Conservation (phyloP, 35 echinoderm and acorn worm genomes). For the Holothuria glaberrima region DNA sequence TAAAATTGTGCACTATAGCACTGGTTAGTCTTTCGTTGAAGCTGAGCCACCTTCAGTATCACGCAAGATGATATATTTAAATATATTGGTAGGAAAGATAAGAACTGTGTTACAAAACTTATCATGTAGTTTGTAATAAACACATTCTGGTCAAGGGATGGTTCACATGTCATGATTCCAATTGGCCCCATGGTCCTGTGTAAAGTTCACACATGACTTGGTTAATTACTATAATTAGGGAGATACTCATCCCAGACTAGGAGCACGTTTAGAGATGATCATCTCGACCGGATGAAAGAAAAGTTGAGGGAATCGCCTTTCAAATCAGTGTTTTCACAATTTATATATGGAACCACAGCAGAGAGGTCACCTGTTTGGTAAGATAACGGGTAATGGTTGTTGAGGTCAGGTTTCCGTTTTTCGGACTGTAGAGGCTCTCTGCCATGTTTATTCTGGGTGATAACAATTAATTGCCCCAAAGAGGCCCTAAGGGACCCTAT, state of each 20-base stretch:
- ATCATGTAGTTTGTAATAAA: too few species aligned
- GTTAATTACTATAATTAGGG: conserved; percentile 8
- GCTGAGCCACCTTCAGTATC: too few species aligned
- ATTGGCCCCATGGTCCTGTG: too few species aligned
- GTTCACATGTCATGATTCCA: too few species aligned
- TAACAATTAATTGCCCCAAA: conserved; percentile 25
- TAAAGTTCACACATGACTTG: conserved; percentile 17
- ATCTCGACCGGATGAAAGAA: not conserved
- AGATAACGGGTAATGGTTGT: not conserved
- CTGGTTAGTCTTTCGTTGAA: too few species aligned
- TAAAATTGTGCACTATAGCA: too few species aligned
- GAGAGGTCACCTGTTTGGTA: not conserved
- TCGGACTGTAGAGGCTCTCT: not conserved
- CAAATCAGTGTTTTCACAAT: conserved; percentile 20
- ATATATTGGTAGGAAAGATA: too few species aligned
- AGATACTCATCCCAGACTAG: not conserved
- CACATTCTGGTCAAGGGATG: too few species aligned
- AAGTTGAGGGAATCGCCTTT: conserved; percentile 11
- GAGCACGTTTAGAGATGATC: too few species aligned
- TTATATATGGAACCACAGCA: not conserved
- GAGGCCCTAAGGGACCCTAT: conserved; percentile 38
- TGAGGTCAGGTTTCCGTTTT: conserved; percentile 8
- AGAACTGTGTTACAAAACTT: too few species aligned
- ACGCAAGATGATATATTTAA: too few species aligned
- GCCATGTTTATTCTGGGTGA: conserved; percentile 18